Evolutionary conservation across 2,797 vertebrate genomes (phyloP).

Genomic region (Erethizon dorsatum): DNA sequence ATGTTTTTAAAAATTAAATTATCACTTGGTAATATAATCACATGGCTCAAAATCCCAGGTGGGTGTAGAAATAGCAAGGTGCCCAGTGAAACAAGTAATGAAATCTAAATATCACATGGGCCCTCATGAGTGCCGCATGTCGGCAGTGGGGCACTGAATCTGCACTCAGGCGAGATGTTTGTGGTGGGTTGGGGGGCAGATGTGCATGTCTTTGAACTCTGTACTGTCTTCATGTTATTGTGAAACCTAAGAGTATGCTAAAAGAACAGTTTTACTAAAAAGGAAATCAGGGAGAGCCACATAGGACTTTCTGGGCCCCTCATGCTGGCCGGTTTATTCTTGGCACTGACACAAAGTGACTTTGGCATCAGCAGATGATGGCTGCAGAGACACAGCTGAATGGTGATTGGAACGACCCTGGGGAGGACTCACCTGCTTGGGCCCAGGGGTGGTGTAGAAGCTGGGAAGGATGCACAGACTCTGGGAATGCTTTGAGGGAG

Average conservation of each 20-base stretch:
- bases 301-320: not conserved
- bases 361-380: not conserved
- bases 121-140: not conserved
- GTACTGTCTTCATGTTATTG: not conserved
- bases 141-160: not conserved
- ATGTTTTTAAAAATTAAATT: not conserved
- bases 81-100: not conserved
- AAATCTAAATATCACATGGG: not conserved
- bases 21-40: not conserved
- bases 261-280: not conserved
- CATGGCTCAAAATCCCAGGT: not conserved
- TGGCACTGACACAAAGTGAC: not conserved
- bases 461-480: not conserved
- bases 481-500: not conserved
- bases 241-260: not conserved
- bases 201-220: accelerated
- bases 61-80: not conserved
- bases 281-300: not conserved
- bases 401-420: too few species aligned
- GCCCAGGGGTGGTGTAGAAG: not conserved
- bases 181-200: not conserved
- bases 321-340: not conserved
- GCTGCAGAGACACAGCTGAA: not conserved
- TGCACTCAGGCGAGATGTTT: accelerated
- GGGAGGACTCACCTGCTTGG: not conserved